Evolutionary conservation across 2,797 vertebrate genomes (phyloP).

Genomic region (Uromys caudimaculatus): DNA sequence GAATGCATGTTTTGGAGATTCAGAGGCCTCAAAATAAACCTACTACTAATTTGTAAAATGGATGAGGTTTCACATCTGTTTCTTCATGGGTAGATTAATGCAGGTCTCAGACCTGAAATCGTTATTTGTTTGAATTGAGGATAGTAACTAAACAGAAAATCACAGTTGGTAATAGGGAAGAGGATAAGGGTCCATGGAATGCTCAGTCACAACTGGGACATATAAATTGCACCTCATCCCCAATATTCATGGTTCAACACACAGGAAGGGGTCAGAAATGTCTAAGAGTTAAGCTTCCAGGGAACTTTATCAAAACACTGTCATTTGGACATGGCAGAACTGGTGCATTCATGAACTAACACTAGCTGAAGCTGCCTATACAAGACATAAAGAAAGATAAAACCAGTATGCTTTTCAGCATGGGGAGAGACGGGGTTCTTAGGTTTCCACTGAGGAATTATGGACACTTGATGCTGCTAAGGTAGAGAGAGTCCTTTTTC

Average conservation of each 20-base stretch:
- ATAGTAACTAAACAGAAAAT: not conserved
- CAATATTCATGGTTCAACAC: not conserved
- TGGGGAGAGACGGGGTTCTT: not conserved
- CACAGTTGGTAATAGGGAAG: not conserved
- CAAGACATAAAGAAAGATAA: too few species aligned
- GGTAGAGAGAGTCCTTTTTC: not conserved
- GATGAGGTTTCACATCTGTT: not conserved
- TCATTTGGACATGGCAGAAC: rapidly evolving
- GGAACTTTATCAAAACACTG: not conserved
- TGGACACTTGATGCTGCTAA: not conserved
- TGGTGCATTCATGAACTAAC: not conserved
- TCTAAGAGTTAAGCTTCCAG: not conserved
- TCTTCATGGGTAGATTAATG: not conserved
- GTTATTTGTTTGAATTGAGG: not conserved
- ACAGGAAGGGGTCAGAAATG: rapidly evolving
- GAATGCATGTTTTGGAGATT: not conserved
- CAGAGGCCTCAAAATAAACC: not conserved
- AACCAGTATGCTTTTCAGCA: not conserved
- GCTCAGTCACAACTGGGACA: not conserved
- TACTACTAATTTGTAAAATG: not conserved
- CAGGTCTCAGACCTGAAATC: not conserved
- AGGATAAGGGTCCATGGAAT: not conserved
- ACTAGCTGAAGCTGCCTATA: not conserved
- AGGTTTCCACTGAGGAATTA: too few species aligned
- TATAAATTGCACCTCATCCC: not conserved